Conservation (phyloP, 1,140 invertebrate species). For the Papilio helenus region DNA sequence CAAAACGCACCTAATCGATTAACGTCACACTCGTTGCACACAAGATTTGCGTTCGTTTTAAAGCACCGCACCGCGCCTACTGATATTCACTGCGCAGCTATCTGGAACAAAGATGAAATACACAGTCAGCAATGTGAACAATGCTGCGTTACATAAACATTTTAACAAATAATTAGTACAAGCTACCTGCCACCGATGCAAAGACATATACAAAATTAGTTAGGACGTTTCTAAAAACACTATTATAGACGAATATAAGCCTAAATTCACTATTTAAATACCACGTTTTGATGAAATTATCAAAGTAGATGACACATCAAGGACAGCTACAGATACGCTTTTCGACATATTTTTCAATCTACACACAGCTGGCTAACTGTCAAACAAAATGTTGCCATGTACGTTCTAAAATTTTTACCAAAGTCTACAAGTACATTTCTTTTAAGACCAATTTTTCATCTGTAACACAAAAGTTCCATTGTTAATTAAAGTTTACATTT, state of each 20-base stretch:
- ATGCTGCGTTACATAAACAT: slow-evolving; percentile 81
- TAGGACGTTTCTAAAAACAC: slow-evolving; percentile 21
- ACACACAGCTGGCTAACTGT: slow-evolving; percentile 79
- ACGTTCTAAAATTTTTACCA: slow-evolving; percentile 46
- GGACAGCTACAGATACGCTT: slow-evolving; percentile 67
- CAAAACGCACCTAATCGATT: slow-evolving; percentile 46
- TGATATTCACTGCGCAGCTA: slow-evolving; percentile 55
- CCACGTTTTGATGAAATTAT: slow-evolving; percentile 73
- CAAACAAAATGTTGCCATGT: slow-evolving; percentile 70
- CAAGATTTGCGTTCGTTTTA: slow-evolving; percentile 35
- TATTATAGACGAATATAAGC: slow-evolving; percentile 17
- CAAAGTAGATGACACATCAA: slow-evolving; percentile 80
- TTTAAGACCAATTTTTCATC: background rate
- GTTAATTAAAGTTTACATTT: too few species aligned
- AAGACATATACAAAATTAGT: slow-evolving; percentile 32
- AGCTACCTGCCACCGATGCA: slow-evolving; percentile 66
- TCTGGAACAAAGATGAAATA: slow-evolving; percentile 78
- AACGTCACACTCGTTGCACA: slow-evolving; percentile 53
- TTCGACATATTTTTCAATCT: slow-evolving; percentile 77
- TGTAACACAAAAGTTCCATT: background rate
- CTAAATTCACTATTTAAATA: slow-evolving; percentile 51
- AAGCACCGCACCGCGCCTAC: slow-evolving; percentile 36
- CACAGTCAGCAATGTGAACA: slow-evolving; percentile 69
- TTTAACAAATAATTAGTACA: slow-evolving; percentile 65
- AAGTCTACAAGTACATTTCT: background rate